Evolutionary conservation across 2,113 vertebrate species (phyloP), one percentile per base, ranked within the genome.

Genomic region (Onychostoma macrolepis): DNA sequence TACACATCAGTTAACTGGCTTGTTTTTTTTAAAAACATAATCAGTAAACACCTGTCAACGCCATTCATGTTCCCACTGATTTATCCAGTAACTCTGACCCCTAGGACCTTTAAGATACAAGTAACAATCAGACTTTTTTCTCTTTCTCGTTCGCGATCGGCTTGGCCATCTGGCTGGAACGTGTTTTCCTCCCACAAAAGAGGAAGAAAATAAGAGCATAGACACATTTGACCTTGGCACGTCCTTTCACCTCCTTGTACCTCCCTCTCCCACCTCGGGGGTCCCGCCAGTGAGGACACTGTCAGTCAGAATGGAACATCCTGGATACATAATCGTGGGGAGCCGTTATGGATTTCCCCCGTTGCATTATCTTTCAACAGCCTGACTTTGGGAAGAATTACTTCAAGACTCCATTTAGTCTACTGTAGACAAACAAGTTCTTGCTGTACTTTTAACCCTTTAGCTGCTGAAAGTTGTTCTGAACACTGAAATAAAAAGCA

Each of bases 181-280:
- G 93, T 93, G 90, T 93, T 93, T 93, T 91, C 90, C 90, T 90
- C 85, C 45, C 58, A 88, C 50, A 90, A 91, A 91, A 92, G 92
- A 91, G 91, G 89, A 30, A 58, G 86, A 24, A 85, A 90, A 90
- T 86, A 91, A 90, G 88, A 90, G 90, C 84, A 88, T 84, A 87
- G 91, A 91, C 93, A 89, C 72, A 84, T 88, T 80, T 93, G 94
- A 94, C 94, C 93, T 91, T 5, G 76, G 80, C 85, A 88, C 84
- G 91, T 93, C 93, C 93, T 90, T 91, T 94, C 50, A 72, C 84
- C 84, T 88, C 69, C 84, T 63, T 81, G 43, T 67, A 63, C 48
- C 78, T 81, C 77, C 56, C 65, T 78, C n/a, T 81, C 82, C 61
- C 41, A 6, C 50, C 81, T 58, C 43, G 5, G 38, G 36, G 11